phyloP scores from a whole-genome alignment of 2,888 invertebrate genomes.

The Acanthoscelides obtectus region DNA sequence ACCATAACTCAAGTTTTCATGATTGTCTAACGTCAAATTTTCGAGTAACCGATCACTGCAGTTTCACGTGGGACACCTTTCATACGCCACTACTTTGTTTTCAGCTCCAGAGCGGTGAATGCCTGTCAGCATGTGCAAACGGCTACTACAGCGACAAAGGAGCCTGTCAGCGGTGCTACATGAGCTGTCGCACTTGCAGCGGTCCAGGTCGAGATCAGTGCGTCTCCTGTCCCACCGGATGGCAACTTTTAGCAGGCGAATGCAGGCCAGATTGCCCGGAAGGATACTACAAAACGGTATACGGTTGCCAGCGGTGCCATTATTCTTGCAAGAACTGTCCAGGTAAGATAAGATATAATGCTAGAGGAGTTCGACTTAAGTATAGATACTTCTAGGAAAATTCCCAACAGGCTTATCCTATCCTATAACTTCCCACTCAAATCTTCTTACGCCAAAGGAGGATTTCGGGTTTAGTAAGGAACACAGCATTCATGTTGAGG shows the following conservation, averaged over 20 bases:
- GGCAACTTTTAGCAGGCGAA: conserved; percentile 79
- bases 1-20: no score
- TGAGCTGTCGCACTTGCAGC: conserved; percentile 80
- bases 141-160: conserved; percentile 86
- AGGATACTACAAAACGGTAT: conserved; percentile 77
- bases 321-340: conserved; percentile 84
- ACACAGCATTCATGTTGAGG: no score
- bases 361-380: no score
- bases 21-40: no score
- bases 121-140: conserved; percentile 71
- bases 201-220: conserved; percentile 82
- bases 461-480: no score
- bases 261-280: conserved; percentile 83
- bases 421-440: no score
- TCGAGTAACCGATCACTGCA: no score
- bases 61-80: no score
- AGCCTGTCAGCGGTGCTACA: conserved; percentile 75
- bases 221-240: conserved; percentile 74
- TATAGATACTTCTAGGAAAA: no score
- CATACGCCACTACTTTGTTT: conserved; percentile 21
- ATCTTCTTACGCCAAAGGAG: no score
- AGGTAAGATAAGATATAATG: conserved; percentile 49
- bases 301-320: conserved; percentile 84
- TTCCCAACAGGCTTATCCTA: no score
- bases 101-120: conserved; percentile 73